Conservation (phyloP, 2,888 invertebrate genomes). For the Pilophorus perplexus region DNA sequence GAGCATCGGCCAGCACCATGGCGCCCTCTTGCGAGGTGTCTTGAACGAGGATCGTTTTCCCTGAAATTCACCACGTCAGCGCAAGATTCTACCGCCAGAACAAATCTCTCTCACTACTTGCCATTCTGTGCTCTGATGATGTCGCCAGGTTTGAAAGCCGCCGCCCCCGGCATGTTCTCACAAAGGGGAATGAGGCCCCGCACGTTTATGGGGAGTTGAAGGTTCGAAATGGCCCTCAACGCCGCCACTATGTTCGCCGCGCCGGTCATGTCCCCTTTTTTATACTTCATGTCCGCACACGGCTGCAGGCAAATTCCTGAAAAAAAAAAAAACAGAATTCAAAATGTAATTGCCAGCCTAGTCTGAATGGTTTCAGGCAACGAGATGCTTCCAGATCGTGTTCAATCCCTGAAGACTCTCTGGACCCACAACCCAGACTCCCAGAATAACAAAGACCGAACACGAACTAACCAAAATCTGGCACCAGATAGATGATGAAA, state of each 20-base stretch:
- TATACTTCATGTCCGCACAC: conserved; percentile 61
- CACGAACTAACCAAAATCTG: too few species aligned
- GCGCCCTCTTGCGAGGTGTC: conserved; percentile 77
- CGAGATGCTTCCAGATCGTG: too few species aligned
- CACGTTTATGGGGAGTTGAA: conserved; percentile 47
- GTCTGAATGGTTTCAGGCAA: too few species aligned
- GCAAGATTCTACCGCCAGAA: not conserved
- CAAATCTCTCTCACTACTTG: too few species aligned
- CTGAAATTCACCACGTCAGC: conserved; percentile 50
- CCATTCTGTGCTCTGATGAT: conserved; percentile 72
- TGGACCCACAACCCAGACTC: too few species aligned
- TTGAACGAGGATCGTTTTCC: conserved; percentile 71
- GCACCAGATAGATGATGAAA: too few species aligned
- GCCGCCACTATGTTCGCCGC: conserved; percentile 51
- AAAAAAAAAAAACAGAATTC: too few species aligned
- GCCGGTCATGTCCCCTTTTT: conserved; percentile 84
- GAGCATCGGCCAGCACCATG: conserved; percentile 74
- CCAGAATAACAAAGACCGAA: too few species aligned
- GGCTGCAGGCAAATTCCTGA: conserved; percentile 73
- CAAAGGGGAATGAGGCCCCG: conserved; percentile 72
- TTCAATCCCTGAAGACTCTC: too few species aligned
- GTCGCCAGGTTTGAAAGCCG: conserved; percentile 75
- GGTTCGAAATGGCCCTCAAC: conserved; percentile 44
- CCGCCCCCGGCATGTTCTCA: conserved; percentile 77
- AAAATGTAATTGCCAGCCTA: too few species aligned